Percentiles rank a stretch among this genome's conserved stretches.
Evolutionary conservation across 2,797 vertebrate species (phyloP).

Genomic region (Acipenser transmontanus): DNA sequence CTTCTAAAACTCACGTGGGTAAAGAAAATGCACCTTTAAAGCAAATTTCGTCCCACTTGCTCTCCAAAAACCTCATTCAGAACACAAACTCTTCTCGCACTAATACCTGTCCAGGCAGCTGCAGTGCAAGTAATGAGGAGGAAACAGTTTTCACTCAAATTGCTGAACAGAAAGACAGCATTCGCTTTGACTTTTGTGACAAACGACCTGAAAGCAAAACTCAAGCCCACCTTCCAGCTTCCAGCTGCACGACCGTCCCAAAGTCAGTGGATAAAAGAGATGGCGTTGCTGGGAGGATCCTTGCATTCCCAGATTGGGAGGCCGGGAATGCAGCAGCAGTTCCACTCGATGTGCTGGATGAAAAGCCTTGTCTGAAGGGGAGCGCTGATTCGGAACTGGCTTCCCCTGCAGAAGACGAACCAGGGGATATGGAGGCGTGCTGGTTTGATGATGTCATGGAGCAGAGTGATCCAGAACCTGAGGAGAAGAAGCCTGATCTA

Average conservation of each 20-base stretch:
- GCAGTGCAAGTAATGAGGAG: not conserved
- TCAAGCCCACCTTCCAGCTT: not conserved
- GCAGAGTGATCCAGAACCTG: conserved; percentile 5
- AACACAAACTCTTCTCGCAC: not conserved
- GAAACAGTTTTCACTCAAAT: conserved; percentile 31
- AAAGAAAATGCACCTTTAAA: conserved; percentile 16
- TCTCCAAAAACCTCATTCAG: not conserved
- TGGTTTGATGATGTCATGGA: conserved; percentile 64
- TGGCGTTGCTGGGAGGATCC: not conserved
- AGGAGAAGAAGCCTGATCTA: conserved; percentile 29
- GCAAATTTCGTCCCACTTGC: conserved; percentile 6
- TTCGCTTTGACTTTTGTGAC: not conserved
- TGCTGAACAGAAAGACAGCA: conserved; percentile 25
- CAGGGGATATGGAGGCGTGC: conserved; percentile 42
- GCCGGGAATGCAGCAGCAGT: not conserved
- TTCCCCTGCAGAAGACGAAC: conserved; percentile 9
- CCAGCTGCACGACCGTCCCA: not conserved
- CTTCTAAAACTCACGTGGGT: conserved; percentile 5
- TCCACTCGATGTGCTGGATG: too few relatives aligned
- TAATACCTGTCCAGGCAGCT: not conserved
- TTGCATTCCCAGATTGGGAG: not conserved
- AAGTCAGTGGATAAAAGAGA: not conserved
- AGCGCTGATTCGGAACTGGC: not conserved
- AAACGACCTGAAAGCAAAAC: not conserved
- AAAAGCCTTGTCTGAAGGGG: not conserved